Evolutionary conservation across 2,797 vertebrate species (phyloP), one percentile per base, ranked within the genome.

Genomic region (Sciaenops ocellatus): DNA sequence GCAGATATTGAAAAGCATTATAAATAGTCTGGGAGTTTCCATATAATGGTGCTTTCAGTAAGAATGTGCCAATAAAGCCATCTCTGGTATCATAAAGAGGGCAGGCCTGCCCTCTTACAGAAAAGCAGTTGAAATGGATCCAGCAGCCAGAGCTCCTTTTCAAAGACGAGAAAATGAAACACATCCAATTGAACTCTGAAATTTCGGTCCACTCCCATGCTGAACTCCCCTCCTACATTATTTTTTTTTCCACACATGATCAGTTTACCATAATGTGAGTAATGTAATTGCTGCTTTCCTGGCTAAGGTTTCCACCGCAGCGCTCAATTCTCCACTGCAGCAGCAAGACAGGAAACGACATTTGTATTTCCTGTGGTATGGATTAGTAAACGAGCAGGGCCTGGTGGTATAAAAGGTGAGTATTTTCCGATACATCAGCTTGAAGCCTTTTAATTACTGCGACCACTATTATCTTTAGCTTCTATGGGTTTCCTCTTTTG

Each of bases 301-400:
- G 57, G 64, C 57, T 87, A 5, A 26, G 30, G 71, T 82, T 84
- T 87, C 77, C 22, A 59, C 61, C n/a, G 12, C 79, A 57, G 61
- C 3, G 26, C 78, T 85, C 75, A 51, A 72, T 80, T 73, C 71
- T 68, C 56, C 38, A 1, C 38, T 15, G 62, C 76, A 47, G 72
- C 72, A 61, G 57, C 1, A n/a, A 88, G 73, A 79, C 60, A 26
- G 72, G 72, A 80, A 81, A 68, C n/a, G 0, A 60, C 76, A 71
- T 87, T 90, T 83, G 74, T 75, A 81, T 86, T 89, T 89, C 74
- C 76, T 78, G 67, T 50, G 62, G 73, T 88, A 81, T 92, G 88
- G 88, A 92, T 92, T 78, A 51, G 73, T 52, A 47, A 76, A 70
- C 1, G 44, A 74, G 59, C 47, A 11, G 28, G 20, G 52, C 41